Conservation (phyloP, 2,113 vertebrate species). For the Ammodytes dubius region DNA sequence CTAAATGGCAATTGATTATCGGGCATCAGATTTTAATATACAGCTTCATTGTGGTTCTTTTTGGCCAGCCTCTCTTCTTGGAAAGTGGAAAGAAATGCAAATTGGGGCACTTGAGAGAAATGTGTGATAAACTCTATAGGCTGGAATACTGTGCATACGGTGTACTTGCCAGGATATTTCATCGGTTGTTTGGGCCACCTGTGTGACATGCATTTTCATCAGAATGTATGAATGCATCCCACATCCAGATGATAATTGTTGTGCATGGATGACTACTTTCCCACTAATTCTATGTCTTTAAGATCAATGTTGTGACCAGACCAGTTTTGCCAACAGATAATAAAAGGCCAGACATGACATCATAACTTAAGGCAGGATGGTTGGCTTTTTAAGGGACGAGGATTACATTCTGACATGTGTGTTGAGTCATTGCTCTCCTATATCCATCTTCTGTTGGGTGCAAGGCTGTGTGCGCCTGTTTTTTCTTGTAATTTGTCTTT, state of each 20-base stretch:
- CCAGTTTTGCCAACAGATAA: not conserved
- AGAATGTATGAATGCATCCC: not conserved
- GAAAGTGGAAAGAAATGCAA: conserved; percentile 32
- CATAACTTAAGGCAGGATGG: not conserved
- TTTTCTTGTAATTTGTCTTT: too few species aligned
- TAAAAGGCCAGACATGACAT: not conserved
- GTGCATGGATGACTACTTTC: not conserved
- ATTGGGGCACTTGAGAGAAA: conserved; percentile 35
- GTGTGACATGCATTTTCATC: not conserved
- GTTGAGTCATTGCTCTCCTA: too few species aligned
- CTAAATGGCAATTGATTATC: not conserved
- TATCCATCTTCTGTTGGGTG: too few species aligned
- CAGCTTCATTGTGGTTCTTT: not conserved
- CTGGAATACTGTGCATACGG: conserved; percentile 27
- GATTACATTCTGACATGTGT: not conserved
- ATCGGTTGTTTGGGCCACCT: not conserved
- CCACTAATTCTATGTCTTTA: not conserved
- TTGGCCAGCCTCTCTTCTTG: not conserved
- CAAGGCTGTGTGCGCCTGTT: too few species aligned
- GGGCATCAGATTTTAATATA: conserved; percentile 18
- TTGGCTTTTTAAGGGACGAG: not conserved
- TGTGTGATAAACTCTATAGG: conserved; percentile 35
- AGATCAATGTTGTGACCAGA: not conserved
- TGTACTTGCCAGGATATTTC: not conserved
- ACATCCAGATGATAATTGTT: not conserved